phyloP scores from a whole-genome alignment of 2,888 invertebrate species.

The Epirrhoe alternata region DNA sequence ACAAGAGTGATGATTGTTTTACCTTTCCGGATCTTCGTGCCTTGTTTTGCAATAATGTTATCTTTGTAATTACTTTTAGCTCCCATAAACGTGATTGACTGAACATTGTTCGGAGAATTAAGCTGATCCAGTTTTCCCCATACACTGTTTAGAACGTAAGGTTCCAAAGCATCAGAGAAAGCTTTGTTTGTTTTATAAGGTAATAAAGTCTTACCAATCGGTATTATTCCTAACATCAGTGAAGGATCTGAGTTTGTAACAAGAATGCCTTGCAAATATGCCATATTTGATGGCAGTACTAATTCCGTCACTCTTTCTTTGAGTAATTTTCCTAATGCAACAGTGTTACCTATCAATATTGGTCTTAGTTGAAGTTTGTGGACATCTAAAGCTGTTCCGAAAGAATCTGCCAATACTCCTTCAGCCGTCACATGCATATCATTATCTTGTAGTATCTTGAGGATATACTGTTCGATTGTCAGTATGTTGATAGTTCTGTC shows the following conservation, averaged over 20 bases:
- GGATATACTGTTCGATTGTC: slow-evolving; percentile 49
- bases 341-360: slow-evolving; percentile 59
- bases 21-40: slow-evolving; percentile 1
- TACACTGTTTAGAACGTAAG: neutral
- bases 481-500: slow-evolving; percentile 37
- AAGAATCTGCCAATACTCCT: slow-evolving; percentile 52
- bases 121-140: neutral
- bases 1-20: slow-evolving; percentile 10
- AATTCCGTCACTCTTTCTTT: slow-evolving; percentile 4
- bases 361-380: slow-evolving; percentile 59
- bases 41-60: neutral
- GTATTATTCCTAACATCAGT: slow-evolving; percentile 63
- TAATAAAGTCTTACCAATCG: slow-evolving; percentile 52
- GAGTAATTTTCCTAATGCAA: slow-evolving; percentile 44
- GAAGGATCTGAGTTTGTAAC: slow-evolving; percentile 56
- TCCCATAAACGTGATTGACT: neutral
- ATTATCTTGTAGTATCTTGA: slow-evolving; percentile 55
- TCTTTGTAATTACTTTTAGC: neutral
- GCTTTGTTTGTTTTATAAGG: slow-evolving; percentile 14
- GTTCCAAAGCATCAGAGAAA: slow-evolving; percentile 3
- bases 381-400: slow-evolving; percentile 51
- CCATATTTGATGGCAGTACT: slow-evolving; percentile 35
- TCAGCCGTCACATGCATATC: slow-evolving; percentile 49
- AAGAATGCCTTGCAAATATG: slow-evolving; percentile 60
- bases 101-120: neutral